phyloP scores from a whole-genome alignment of 2,113 vertebrate species.

The Prietella phreatophila region DNA sequence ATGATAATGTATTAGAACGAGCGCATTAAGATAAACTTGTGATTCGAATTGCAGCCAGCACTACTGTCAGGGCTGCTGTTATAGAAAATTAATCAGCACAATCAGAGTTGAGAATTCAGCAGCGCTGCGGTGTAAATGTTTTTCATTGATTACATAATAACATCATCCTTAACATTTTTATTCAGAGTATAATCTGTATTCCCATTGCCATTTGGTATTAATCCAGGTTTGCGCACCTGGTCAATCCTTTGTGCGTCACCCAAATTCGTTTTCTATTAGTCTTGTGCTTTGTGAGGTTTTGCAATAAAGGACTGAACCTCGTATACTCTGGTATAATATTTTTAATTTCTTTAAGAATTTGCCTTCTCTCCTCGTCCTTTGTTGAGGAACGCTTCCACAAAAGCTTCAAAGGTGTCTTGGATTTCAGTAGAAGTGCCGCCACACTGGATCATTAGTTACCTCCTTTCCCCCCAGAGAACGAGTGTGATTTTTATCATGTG shows the following conservation, averaged over 20 bases:
- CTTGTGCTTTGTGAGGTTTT: not conserved
- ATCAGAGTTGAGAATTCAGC: not conserved
- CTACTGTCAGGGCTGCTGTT: not conserved
- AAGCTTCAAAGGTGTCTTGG: slow-evolving; percentile 42
- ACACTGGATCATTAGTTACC: slow-evolving; percentile 34
- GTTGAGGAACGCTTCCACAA: not conserved
- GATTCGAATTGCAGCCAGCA: not conserved
- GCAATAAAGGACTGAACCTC: slow-evolving; percentile 3
- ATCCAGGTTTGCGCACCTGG: too few relatives aligned
- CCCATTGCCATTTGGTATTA: not conserved
- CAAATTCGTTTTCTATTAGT: not conserved
- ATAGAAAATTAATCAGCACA: not conserved
- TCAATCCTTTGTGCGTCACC: not conserved
- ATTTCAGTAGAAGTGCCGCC: slow-evolving; percentile 42
- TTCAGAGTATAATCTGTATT: not conserved
- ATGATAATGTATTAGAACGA: not conserved
- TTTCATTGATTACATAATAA: not conserved
- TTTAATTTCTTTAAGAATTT: not conserved
- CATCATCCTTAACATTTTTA: not conserved
- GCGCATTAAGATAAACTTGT: not conserved
- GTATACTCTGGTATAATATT: not conserved
- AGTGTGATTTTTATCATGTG: slow-evolving; percentile 27
- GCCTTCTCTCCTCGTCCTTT: slow-evolving; percentile 7
- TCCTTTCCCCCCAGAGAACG: slow-evolving; percentile 11
- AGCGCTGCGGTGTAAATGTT: not conserved